Percentiles rank a stretch among this genome's conserved stretches.
Conservation (phyloP, 1,140 invertebrate genomes). For the Brachionus rubens region DNA sequence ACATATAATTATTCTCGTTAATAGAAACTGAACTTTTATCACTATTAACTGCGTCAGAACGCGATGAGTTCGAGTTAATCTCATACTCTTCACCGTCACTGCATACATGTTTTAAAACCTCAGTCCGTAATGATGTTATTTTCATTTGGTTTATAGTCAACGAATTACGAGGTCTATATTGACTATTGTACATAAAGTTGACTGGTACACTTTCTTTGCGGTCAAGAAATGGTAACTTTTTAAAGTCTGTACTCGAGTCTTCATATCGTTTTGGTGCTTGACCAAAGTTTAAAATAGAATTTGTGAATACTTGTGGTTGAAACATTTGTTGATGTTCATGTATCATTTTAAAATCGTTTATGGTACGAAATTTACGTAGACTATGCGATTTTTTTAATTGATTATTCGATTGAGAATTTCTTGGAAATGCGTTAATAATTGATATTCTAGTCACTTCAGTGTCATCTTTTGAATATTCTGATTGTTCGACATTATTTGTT, state of each 20-base stretch:
- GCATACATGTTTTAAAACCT: neutral
- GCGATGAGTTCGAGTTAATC: neutral
- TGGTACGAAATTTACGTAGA: conserved; percentile 15
- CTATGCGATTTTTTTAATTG: neutral
- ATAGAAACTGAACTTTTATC: conserved; percentile 5
- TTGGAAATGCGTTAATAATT: neutral
- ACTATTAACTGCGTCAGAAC: conserved; percentile 9
- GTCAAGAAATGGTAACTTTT: conserved; percentile 12
- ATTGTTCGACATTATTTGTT: neutral
- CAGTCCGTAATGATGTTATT: neutral
- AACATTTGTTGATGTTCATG: conserved; percentile 6
- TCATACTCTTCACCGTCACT: conserved; percentile 28
- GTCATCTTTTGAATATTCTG: neutral
- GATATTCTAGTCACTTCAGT: neutral
- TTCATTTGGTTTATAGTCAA: conserved; percentile 1
- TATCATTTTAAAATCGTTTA: conserved; percentile 38
- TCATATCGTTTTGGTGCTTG: neutral
- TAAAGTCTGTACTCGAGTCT: neutral
- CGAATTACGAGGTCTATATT: neutral
- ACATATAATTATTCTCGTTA: neutral
- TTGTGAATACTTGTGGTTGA: neutral
- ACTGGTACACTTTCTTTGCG: conserved; percentile 11
- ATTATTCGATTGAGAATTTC: neutral
- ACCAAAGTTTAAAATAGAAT: neutral
- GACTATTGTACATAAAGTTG: conserved; percentile 22